Conservation (phyloP, 2,888 invertebrate genomes). For the Agapetus fuscipes region DNA sequence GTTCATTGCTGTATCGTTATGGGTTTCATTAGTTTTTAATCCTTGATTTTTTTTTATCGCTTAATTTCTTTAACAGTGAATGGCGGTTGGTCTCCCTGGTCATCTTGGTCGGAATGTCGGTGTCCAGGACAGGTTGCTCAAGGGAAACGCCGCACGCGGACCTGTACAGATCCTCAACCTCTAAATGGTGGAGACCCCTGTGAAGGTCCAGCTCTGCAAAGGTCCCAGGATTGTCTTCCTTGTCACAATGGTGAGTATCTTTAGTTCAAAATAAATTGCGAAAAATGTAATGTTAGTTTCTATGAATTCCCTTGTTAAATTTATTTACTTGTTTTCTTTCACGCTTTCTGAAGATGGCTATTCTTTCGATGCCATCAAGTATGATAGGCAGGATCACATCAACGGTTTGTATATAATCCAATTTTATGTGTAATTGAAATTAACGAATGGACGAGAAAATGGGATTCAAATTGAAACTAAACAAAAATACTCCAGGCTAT, state of each 20-base stretch:
- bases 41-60: too few species aligned
- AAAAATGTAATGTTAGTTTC: too few species aligned
- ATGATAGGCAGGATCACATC: conserved; percentile 18
- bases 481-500: too few species aligned
- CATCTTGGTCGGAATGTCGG: conserved; percentile 77
- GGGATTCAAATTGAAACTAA: too few species aligned
- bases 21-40: too few species aligned
- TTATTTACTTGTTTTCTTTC: conserved; percentile 1
- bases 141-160: conserved; percentile 68
- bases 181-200: conserved; percentile 86
- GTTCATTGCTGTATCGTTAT: too few species aligned
- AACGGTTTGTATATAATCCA: conserved; percentile 15
- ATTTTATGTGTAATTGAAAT: too few species aligned
- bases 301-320: too few species aligned
- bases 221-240: conserved; percentile 69
- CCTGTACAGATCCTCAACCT: conserved; percentile 82
- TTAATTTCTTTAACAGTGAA: conserved; percentile 62
- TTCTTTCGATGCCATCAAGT: conserved; percentile 19
- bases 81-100: conserved; percentile 93
- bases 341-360: conserved; percentile 15
- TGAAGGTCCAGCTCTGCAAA: conserved; percentile 71
- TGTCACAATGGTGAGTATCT: conserved; percentile 46
- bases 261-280: too few species aligned
- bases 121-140: conserved; percentile 62
- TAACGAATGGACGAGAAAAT: too few species aligned